Base-by-base conservation (phyloP, 2,888 invertebrate species). In the Pristionchus arcanus region DNA sequence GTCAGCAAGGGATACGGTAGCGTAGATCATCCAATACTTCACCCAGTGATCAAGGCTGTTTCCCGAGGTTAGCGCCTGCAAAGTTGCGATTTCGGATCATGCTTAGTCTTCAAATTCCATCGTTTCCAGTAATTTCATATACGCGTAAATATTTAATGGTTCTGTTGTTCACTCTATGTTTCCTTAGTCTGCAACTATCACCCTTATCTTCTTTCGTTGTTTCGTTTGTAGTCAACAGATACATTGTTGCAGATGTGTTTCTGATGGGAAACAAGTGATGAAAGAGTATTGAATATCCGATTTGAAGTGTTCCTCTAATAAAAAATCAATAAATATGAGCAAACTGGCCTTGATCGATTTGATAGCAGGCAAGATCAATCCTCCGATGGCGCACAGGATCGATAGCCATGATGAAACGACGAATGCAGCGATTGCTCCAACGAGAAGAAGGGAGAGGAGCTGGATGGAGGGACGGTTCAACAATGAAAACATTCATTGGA, bases 1-100 rank as follows among this genome's bases (percentile, higher is more conserved):
- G 31, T 88, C 88, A 13, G 34, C 34, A 16, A 88, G 77, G 13
- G 88, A 88, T 31, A 88, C 21, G 16, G 88, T 25, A 9, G 88
- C 71, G 59, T 63, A 74, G 74, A 88, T 77, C 71, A 88, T 74
- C 88, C 88, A 88, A 21, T 77, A 88, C 55, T 88, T 71, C 88
- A 88, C 42, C 88, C 88, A 88, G 19, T 74, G 88, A n/a, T 34
- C 34, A 19, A 87, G 68, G 19, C 21, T n/a, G 11, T 37, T 87
- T 2, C 68, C 68, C 15, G 42, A 28, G 28, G 42, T 66, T 0
- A 87, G n/a, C 7, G 87, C 87, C 87, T 87, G 66, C 21, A 68
- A 34, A 74, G 68, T 31, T 31, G 31, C n/a, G 11, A 49, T 49
- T 49, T 28, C 28, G 13, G 28, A 66, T 25, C 66, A 28, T 66